These are phyloP conservation scores for Thalassarche chlororhynchos DNA, from an alignment of 2,113 vertebrate species.

Conservation along the genomic window DNA sequence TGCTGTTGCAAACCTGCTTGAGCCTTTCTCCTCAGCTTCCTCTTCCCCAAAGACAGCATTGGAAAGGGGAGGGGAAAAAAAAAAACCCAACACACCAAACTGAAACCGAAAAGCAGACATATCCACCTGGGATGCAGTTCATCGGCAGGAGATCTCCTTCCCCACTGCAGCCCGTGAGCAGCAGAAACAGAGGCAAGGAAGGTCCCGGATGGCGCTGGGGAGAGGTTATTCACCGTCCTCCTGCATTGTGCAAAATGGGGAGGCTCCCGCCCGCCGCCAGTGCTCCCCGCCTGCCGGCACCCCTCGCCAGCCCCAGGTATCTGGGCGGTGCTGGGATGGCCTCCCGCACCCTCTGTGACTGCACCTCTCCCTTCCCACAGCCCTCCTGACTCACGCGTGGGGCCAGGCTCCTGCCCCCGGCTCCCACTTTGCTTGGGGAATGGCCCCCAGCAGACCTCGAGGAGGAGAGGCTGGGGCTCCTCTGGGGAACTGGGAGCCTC, in stretches of 20 bases:
- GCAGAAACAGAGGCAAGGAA: not conserved
- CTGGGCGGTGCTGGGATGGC: constrained; percentile 40
- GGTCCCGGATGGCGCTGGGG: not conserved
- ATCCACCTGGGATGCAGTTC: constrained; percentile 73
- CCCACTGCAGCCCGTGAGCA: not conserved
- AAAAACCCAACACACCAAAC: not conserved
- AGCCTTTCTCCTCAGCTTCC: not conserved
- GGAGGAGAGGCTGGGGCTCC: not conserved
- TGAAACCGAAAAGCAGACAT: not conserved
- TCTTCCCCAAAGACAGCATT: not conserved
- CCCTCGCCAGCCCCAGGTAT: not conserved
- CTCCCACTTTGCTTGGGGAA: not conserved
- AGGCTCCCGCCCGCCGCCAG: not conserved
- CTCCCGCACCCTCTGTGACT: not conserved
- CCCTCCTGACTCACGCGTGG: not conserved
- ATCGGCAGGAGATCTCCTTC: constrained; percentile 50
- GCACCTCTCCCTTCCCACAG: not conserved
- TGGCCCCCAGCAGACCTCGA: not conserved
- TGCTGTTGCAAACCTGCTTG: not conserved
- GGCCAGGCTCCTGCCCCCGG: not conserved
- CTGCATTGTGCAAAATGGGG: constrained; percentile 9
- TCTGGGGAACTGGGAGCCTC: not conserved
- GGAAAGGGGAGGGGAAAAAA: not conserved
- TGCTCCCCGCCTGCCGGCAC: not conserved
- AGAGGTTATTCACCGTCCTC: constrained; percentile 12